Percentiles rank a stretch among this genome's conserved stretches.
These are phyloP conservation scores for Mythimna albipuncta DNA, from an alignment of 2,888 invertebrate species.

Conservation along the genomic window DNA sequence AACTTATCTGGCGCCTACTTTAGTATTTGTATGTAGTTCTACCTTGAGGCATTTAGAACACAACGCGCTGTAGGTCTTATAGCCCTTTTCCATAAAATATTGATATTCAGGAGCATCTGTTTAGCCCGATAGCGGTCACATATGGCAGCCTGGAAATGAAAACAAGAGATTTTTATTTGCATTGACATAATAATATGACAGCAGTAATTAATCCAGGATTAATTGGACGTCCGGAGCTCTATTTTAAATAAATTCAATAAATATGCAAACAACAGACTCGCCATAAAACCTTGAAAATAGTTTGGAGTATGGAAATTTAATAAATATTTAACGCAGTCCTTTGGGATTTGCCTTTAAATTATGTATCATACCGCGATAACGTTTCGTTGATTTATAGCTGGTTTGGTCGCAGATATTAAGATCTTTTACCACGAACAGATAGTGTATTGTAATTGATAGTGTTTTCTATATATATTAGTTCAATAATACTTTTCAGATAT, in stretches of 20 bases:
- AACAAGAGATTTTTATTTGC: constrained; percentile 17
- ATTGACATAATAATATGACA: constrained; percentile 8
- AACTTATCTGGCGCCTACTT: too few species aligned
- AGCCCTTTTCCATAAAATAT: neutral
- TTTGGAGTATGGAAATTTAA: constrained; percentile 71
- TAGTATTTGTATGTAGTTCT: too few species aligned
- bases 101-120: neutral
- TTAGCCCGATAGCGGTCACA: neutral
- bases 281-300: constrained; percentile 69
- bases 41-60: too few species aligned
- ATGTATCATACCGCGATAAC: constrained; percentile 39
- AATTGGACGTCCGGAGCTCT: constrained; percentile 51
- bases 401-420: constrained; percentile 16
- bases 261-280: constrained; percentile 70
- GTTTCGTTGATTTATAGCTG: constrained; percentile 36
- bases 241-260: constrained; percentile 69
- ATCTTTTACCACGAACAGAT: neutral
- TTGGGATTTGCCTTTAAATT: constrained; percentile 56
- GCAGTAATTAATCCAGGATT: constrained; percentile 36
- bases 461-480: neutral
- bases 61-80: too few species aligned
- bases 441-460: neutral
- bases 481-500: neutral
- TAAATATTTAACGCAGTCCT: constrained; percentile 65
- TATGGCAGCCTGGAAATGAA: constrained; percentile 1